Base-by-base conservation (phyloP, 2,797 vertebrate genomes). In the Gila robusta region DNA sequence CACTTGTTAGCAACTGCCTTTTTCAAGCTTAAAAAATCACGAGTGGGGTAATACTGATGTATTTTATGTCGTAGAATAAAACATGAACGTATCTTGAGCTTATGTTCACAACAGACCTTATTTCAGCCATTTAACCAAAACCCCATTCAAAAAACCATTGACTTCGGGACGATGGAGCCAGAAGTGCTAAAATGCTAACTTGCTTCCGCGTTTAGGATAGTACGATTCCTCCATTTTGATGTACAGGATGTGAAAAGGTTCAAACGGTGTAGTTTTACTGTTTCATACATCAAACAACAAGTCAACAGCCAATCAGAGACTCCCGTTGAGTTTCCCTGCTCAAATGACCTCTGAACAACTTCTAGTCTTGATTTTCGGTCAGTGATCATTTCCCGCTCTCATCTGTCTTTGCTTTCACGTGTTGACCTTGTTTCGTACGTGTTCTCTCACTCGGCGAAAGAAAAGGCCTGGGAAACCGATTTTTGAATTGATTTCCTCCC, bases 381-480 rank as follows among this genome's bases (percentile, higher is more conserved):
- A 70, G 49, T 12, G 14, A 39, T 81, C 5, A 11, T 59, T 59
- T 72, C 16, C 23, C 8, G 0, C 23, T 74, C 81, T 83, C 54
- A 49, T 54, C 59, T 21, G 59, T 84, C 73, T 77, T 41, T 26
- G 28, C 14, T n/a, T 67, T 56, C 12, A n/a, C 0, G n/a, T 1
- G 44, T 21, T 77, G 82, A 77, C 72, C 69, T 82, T 71, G n/a
- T 59, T 73, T 59, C 10, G 2, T 47, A 0, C 52, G 56, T 41
- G 49, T 72, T 28, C 49, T 72, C 49, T 56, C 35, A 11, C 49
- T 72, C 32, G 0, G 35, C 44, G 9, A 44, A 54, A 37, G 21
- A 54, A 77, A 37, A 41, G 47, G 49, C 80, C 80, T 82, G 80
- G 66, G 67, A 82, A 82, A 71, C 66, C 19, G 32, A 81, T 81